Evolutionary conservation across 23 tunicate species (phyloP).

Genomic region (Botrylloides violaceus): DNA sequence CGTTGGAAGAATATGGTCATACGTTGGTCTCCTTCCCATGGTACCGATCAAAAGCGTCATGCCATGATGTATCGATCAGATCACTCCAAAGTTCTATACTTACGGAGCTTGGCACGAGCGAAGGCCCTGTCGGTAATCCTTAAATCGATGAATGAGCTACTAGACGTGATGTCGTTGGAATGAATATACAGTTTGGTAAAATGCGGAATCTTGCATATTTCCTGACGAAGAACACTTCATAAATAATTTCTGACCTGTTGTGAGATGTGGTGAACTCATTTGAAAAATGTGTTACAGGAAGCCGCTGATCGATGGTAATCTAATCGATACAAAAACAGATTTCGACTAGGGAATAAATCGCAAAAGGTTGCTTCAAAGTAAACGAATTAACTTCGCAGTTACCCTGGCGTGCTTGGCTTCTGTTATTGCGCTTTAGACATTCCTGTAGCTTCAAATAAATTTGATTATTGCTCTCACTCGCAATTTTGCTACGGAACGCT

Average conservation of each 20-base stretch:
- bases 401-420: neutral
- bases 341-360: neutral
- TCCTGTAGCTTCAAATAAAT: neutral
- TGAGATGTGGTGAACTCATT: slow-evolving; percentile 17
- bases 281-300: slow-evolving; percentile 19
- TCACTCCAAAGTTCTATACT: no score
- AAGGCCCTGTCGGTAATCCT: no score
- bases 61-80: no score
- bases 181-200: neutral
- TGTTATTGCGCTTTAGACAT: neutral
- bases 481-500: no score
- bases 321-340: neutral
- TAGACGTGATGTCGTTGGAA: no score
- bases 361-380: neutral
- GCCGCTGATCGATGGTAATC: slow-evolving; percentile 21
- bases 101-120: no score
- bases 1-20: no score
- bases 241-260: slow-evolving; percentile 11
- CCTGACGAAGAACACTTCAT: slow-evolving; percentile 12
- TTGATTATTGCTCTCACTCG: no score
- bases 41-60: no score
- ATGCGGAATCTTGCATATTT: neutral
- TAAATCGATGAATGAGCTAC: no score
- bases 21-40: no score
- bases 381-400: neutral